A percentile compares a stretch with the other conserved stretches of the same genome.
phyloP scores from a whole-genome alignment of 2,888 invertebrate species.

The Cerceris rybyensis region DNA sequence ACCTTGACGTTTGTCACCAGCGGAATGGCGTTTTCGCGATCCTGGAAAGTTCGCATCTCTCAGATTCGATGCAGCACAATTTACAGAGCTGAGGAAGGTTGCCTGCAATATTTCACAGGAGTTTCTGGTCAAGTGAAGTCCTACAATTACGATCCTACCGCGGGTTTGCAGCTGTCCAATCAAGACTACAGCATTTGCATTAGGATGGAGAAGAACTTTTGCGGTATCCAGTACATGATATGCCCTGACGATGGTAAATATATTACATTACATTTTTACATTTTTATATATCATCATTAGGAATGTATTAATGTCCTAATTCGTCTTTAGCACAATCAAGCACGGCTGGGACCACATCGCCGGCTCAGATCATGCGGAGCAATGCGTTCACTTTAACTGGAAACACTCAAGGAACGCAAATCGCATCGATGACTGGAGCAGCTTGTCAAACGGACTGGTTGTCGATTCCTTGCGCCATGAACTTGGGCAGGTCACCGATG shows the following conservation, averaged over 20 bases:
- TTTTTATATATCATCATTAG: no score
- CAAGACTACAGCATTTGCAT: conserved; percentile 95
- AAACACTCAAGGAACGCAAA: conserved; percentile 87
- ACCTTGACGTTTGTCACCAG: conserved; percentile 92
- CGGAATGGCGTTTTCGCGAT: conserved; percentile 87
- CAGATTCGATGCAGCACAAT: conserved; percentile 91
- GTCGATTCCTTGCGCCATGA: conserved; percentile 89
- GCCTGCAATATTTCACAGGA: conserved; percentile 91
- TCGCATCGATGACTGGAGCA: conserved; percentile 86
- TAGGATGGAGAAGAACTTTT: conserved; percentile 92
- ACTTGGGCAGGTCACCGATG: conserved; percentile 85
- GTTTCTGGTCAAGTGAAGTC: conserved; percentile 91
- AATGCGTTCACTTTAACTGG: conserved; percentile 90
- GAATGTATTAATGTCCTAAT: no score
- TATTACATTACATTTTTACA: background rate
- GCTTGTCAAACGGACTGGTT: conserved; percentile 91
- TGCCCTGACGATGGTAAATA: conserved; percentile 86
- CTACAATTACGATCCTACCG: conserved; percentile 91
- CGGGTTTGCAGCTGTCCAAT: conserved; percentile 91
- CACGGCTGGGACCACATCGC: background rate
- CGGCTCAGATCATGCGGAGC: conserved; percentile 76
- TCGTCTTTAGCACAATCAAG: conserved; percentile 19
- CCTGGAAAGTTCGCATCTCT: conserved; percentile 91
- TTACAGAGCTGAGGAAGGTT: conserved; percentile 89
- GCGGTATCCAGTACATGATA: conserved; percentile 91